These are phyloP conservation scores for Cantharis lateralis DNA, from an alignment of 2,888 invertebrate species.

Conservation along the genomic window DNA sequence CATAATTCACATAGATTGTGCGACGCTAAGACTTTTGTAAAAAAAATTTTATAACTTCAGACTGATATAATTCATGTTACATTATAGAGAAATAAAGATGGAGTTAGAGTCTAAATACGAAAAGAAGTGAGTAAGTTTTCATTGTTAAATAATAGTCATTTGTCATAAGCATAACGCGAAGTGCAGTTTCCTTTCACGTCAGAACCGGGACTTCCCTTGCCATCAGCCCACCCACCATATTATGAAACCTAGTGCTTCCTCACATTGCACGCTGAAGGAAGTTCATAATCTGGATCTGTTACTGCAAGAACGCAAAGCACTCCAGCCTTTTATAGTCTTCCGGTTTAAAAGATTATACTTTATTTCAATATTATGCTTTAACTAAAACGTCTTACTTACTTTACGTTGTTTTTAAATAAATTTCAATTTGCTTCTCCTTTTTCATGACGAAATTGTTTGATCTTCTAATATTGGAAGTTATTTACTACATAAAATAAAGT, in stretches of 20 bases:
- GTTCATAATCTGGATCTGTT: slow-evolving; percentile 38
- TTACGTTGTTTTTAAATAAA: slow-evolving; percentile 3
- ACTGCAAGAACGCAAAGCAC: slow-evolving; percentile 30
- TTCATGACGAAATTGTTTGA: neutral
- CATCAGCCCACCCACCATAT: slow-evolving; percentile 36
- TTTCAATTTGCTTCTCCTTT: neutral
- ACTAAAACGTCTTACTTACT: slow-evolving; percentile 12
- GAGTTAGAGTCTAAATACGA: slow-evolving; percentile 32
- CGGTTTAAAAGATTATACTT: slow-evolving; percentile 19
- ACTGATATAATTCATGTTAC: slow-evolving; percentile 40
- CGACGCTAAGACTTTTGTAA: slow-evolving; percentile 15
- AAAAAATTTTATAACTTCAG: slow-evolving; percentile 25
- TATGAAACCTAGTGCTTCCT: slow-evolving; percentile 33
- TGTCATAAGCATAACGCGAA: slow-evolving; percentile 43
- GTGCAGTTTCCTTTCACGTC: slow-evolving; percentile 46
- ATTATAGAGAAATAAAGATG: slow-evolving; percentile 37
- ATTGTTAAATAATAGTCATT: slow-evolving; percentile 44
- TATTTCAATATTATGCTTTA: slow-evolving; percentile 2
- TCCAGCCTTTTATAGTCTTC: slow-evolving; percentile 24
- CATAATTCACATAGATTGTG: slow-evolving; percentile 26
- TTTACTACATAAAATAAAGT: neutral
- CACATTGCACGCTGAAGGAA: slow-evolving; percentile 30
- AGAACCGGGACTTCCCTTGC: slow-evolving; percentile 39
- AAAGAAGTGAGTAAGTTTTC: slow-evolving; percentile 37
- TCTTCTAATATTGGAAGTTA: neutral